Base-by-base conservation (phyloP, 2,888 invertebrate species). In the Ditula angustiorana region DNA sequence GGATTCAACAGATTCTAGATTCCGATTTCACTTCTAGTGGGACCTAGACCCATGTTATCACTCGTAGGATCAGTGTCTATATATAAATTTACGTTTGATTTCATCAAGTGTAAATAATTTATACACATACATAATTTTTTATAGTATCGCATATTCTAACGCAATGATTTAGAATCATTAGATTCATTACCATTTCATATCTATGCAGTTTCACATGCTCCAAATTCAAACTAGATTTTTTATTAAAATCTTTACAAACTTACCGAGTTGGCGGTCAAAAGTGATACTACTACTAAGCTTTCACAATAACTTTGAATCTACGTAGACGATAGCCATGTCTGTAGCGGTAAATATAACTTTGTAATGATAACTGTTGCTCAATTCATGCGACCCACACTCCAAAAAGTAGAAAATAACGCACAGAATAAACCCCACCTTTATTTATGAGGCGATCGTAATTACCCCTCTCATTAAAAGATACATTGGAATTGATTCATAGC, bases 401-500 rank as follows among this genome's bases (percentile, higher is more conserved):
- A 55, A 56, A 67, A 56, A 57, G 69, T 71, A 33, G 46, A 58
- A 44, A 47, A 58, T 58, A 58, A 58, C 26, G 44, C 13, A 46
- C 24, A 16, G 53, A 63, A 52, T 63, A 26, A 41, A 63, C 61
- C 33, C 61, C 57, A 64, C 60, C 41, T 68, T 55, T 69, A 65
- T 57, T 35, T 74, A 78, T 67, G 74, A 72, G 63, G 44, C 62
- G 66, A 62, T 11, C 21, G 59, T 61, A 53, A 67, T 68, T 69
- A 61, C 68, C 66, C 71, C 71, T 67, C 74, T 80, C 77, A 79
- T 80, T 81, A 79, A 74, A 77, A 78, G 69, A 73, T 67, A 76
- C 74, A 75, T 74, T 72, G 71, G 61, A 74, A 78, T 76, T 80
- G 81, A 80, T 80, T 79, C 78, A 80, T 79, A 69, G 76, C 71